Evolutionary conservation across 92 coral and sea anemone species (phyloP).

Genomic region (Epizoanthus scotinus): DNA sequence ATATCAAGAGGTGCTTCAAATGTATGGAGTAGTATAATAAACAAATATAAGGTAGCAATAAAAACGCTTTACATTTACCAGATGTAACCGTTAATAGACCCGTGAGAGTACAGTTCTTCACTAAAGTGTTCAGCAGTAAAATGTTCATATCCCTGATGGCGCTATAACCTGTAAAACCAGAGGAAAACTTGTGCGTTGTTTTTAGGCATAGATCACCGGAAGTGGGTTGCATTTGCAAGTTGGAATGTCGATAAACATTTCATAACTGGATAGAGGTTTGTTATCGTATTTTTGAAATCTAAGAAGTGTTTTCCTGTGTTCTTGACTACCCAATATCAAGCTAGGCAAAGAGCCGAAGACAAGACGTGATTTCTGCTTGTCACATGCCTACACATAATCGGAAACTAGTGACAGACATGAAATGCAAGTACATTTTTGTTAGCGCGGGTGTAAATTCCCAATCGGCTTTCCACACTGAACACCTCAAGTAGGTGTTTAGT

Average conservation of each 20-base stretch:
- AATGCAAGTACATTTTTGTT: too few relatives aligned
- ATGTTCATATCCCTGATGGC: too few relatives aligned
- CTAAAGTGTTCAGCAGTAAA: too few relatives aligned
- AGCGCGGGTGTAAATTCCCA: neutral
- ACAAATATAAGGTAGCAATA: too few relatives aligned
- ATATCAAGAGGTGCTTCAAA: neutral
- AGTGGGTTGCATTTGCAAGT: neutral
- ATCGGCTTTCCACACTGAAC: neutral
- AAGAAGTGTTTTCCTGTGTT: constrained; percentile 11
- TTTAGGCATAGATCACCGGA: too few relatives aligned
- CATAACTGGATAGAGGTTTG: neutral
- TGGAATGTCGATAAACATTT: neutral
- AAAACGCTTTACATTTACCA: too few relatives aligned
- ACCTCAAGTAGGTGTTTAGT: neutral
- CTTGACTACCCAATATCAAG: constrained; percentile 3
- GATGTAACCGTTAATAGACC: too few relatives aligned
- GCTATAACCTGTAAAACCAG: too few relatives aligned
- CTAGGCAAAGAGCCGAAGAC: neutral
- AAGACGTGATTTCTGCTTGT: constrained; percentile 19
- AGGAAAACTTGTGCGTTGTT: too few relatives aligned
- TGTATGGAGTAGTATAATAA: neutral
- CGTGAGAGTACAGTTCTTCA: too few relatives aligned
- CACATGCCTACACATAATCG: neutral
- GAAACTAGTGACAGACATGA: neutral
- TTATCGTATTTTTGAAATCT: neutral